Evolutionary conservation across 2,113 vertebrate genomes (phyloP).

Genomic region (Calyptomena viridis): DNA sequence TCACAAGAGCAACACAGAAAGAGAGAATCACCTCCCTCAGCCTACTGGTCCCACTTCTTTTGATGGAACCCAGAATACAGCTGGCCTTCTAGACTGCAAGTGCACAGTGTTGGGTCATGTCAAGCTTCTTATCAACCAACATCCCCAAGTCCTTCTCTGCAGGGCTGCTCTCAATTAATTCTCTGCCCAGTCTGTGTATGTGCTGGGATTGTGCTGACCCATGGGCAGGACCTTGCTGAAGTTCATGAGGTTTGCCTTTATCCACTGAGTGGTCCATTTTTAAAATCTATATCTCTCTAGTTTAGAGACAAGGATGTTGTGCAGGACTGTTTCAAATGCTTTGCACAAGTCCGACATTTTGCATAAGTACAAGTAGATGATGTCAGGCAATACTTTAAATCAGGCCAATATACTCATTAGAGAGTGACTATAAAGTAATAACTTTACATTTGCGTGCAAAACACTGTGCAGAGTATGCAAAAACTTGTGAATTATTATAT

Average conservation of each 20-base stretch:
- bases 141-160: not conserved
- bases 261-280: not conserved
- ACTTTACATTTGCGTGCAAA: not conserved
- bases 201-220: not conserved
- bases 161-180: not conserved
- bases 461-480: not conserved
- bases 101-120: not conserved
- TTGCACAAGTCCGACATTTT: too few species aligned
- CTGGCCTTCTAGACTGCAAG: not conserved
- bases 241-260: not conserved
- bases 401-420: not conserved
- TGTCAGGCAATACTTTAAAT: not conserved
- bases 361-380: too few species aligned
- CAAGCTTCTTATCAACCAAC: not conserved
- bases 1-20: not conserved
- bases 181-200: accelerated
- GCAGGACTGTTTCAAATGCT: too few species aligned
- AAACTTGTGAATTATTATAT: not conserved
- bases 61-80: not conserved
- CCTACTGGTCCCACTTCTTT: not conserved
- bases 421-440: not conserved
- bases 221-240: not conserved
- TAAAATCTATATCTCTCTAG: not conserved
- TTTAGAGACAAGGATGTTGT: too few species aligned
- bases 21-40: not conserved